Base-by-base conservation (phyloP, 2,888 invertebrate species). In the Amaurobius ferox region DNA sequence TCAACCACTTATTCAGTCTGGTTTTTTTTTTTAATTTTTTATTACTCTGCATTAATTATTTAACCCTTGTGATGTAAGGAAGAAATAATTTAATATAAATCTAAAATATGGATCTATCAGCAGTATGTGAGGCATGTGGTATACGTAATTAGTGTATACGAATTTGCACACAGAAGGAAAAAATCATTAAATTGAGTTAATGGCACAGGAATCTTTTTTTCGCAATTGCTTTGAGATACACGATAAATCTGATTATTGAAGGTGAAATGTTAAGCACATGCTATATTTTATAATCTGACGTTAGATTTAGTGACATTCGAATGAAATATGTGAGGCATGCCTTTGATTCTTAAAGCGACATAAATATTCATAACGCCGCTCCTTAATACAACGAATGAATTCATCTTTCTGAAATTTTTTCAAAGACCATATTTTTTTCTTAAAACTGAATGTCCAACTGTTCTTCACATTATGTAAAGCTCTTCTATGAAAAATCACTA, bases 221-320 rank as follows among this genome's bases (percentile, higher is more conserved):
- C 2, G 9, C 44, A 13, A 16, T 44, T 44, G 44, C 44, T 16
- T 44, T 44, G 44, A 44, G 16, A 44, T 44, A 44, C 16, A 16
- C 44, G 44, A 44, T 44, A 44, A 44, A 44, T 44, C 44, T 44
- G 44, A 44, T 44, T 44, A 44, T 44, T 44, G 11, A 44, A 44
- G 44, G 44, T 44, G 44, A 44, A 44, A 44, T 44, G 44, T 44
- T 44, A 44, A 44, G 11, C 44, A 44, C 44, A 44, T 44, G 44
- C 44, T 44, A 44, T 44, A 44, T 44, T 44, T 44, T 44, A 44
- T 44, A 44, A 44, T 44, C 44, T 44, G 44, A 44, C 16, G 44
- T 44, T 16, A 16, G 44, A 16, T 44, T 44, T 44, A 44, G 44
- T 44, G 44, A 44, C 44, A 44, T 44, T 44, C 44, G 44, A 44